These are phyloP conservation scores for Ormyrus labotus DNA, from an alignment of 2,888 invertebrate genomes.

Conservation along the genomic window DNA sequence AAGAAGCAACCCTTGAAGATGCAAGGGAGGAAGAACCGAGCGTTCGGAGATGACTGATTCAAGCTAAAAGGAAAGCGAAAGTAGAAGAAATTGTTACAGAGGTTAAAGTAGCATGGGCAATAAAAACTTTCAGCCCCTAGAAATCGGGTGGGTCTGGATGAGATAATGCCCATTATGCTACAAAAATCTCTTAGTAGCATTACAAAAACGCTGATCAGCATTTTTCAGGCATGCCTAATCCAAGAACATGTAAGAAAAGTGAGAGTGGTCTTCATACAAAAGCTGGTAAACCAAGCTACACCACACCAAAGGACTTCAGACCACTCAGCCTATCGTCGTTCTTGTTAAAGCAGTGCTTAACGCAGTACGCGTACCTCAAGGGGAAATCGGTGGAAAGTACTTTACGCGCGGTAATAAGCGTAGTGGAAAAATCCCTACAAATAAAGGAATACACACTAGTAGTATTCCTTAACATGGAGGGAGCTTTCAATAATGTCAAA, in stretches of 20 bases:
- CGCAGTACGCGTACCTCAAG: background rate
- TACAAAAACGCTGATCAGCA: too few species aligned
- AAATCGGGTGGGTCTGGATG: background rate
- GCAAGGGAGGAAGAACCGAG: background rate
- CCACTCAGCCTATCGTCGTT: slow-evolving; percentile 13
- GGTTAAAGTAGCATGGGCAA: background rate
- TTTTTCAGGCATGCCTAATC: background rate
- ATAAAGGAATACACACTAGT: slow-evolving; percentile 51
- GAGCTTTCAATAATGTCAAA: slow-evolving; percentile 61
- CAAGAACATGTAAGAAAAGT: background rate
- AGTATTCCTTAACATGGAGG: slow-evolving; percentile 61
- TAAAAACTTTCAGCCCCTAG: background rate
- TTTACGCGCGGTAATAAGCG: background rate
- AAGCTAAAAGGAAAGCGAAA: background rate
- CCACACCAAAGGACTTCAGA: slow-evolving; percentile 21
- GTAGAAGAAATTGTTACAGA: background rate
- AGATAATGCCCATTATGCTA: background rate
- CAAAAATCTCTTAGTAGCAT: background rate
- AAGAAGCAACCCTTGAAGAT: background rate
- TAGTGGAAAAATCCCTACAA: slow-evolving; percentile 27
- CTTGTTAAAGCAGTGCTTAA: background rate
- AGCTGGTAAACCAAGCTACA: background rate
- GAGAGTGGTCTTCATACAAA: slow-evolving; percentile 3
- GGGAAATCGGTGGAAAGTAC: background rate
- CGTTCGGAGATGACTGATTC: background rate